Base-by-base conservation (phyloP, 2,888 invertebrate species). In the Vanessa cardui region DNA sequence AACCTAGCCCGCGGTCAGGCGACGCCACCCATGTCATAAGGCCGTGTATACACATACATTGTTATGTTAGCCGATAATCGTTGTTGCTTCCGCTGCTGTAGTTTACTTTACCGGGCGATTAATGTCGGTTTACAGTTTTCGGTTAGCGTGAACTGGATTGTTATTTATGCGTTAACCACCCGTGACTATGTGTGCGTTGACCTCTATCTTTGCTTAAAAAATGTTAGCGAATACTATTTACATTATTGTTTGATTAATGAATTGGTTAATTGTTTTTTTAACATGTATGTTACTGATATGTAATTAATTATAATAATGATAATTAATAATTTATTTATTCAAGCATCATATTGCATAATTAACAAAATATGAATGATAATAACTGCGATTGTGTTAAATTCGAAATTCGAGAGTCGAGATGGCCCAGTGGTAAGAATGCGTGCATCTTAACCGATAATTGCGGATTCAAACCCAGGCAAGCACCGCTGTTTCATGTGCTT, bases 51-150 rank as follows among this genome's bases (percentile, higher is more conserved):
- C 58, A 64, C 69, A 39, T 39, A 50, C 50, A 64, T 64, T 69
- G 71, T 71, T 69, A 44, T 71, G 71, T 66, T 71, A 69, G 54
- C 60, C 64, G 70, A 68, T 69, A 71, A 70, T 68, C 68, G 76
- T 74, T 76, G 70, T 78, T 74, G 68, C 76, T 79, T 79, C 78
- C 78, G 81, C 74, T 70, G 67, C 62, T 60, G 66, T 66, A 68
- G 74, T 74, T 75, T 75, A 74, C 74, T 59, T 73, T 73, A 73
- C 65, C 69, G 61, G 69, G 58, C 69, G 74, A 74, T 75, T 70
- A 74, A 71, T 73, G 73, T 61, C 67, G 71, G 70, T 72, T 70
- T 70, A 72, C 73, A 67, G 69, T 74, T 72, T 64, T 69, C 62
- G 70, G 68, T 71, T 74, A 74, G 64, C 69, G 58, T 70, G 74